Conservation (phyloP, 2,888 invertebrate species). For the Esperia sulphurella region DNA sequence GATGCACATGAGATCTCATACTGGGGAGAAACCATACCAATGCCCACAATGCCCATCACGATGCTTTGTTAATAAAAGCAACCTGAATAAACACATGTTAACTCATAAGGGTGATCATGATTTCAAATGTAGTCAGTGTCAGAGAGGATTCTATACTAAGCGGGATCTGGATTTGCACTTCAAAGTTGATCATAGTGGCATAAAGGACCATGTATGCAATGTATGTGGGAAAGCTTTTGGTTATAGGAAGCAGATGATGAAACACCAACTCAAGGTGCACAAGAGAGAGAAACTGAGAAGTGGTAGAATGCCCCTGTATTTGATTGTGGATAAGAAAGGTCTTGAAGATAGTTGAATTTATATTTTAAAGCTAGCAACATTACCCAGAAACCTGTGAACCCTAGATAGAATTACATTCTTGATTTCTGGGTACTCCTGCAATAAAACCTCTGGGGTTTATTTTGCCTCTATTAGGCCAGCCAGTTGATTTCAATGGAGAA, state of each 20-base stretch:
- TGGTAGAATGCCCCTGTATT: constrained; percentile 47
- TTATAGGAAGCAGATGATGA: constrained; percentile 67
- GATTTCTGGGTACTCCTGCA: no score
- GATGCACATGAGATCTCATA: constrained; percentile 67
- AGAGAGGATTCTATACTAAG: constrained; percentile 55
- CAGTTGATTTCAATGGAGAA: no score
- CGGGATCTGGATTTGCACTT: constrained; percentile 52
- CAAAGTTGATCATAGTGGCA: constrained; percentile 62
- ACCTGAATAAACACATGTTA: constrained; percentile 57
- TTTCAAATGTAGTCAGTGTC: constrained; percentile 58
- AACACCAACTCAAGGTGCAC: constrained; percentile 63
- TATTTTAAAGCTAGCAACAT: no score
- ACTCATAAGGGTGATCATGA: constrained; percentile 51
- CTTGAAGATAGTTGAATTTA: not conserved
- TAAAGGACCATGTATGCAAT: constrained; percentile 61
- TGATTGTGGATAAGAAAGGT: not conserved
- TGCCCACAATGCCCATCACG: constrained; percentile 55
- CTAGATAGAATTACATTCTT: no score
- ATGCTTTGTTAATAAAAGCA: constrained; percentile 64
- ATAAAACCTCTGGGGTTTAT: no score
- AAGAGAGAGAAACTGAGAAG: constrained; percentile 56
- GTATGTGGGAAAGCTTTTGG: constrained; percentile 65
- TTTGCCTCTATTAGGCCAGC: no score
- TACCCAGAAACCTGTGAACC: no score
- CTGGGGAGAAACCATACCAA: constrained; percentile 65